Percentiles rank a stretch among this genome's conserved stretches.
Evolutionary conservation across 2,113 vertebrate species (phyloP).

Genomic region (Sitta europaea): DNA sequence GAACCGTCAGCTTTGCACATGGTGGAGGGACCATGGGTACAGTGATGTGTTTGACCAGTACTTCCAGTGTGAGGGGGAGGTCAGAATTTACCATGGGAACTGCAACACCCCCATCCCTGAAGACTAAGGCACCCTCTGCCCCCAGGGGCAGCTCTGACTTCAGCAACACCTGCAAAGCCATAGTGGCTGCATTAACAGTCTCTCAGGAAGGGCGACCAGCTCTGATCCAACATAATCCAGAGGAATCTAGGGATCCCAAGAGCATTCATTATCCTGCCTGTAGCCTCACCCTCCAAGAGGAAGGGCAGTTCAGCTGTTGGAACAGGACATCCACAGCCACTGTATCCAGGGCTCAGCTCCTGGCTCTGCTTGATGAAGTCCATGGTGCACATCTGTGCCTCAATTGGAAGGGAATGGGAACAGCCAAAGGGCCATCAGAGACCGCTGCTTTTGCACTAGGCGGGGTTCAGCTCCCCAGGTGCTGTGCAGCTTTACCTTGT

Average conservation of each 20-base stretch:
- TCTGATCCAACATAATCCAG: background rate
- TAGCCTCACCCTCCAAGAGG: background rate
- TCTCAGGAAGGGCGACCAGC: background rate
- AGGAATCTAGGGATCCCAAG: background rate
- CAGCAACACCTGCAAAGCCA: background rate
- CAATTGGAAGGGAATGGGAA: background rate
- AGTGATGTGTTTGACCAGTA: slow-evolving; percentile 87
- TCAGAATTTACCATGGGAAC: slow-evolving; percentile 93
- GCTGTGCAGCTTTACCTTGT: background rate
- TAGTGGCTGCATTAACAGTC: background rate
- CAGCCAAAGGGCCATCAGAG: fast-evolving
- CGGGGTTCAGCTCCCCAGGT: background rate
- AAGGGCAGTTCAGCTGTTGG: background rate
- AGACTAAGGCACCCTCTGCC: slow-evolving; percentile 53
- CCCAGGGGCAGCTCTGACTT: background rate
- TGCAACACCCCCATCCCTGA: slow-evolving; percentile 91
- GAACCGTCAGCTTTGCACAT: slow-evolving; percentile 97
- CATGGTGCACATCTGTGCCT: background rate
- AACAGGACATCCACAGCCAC: background rate
- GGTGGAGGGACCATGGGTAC: slow-evolving; percentile 97
- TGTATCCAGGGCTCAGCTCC: background rate
- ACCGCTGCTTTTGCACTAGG: background rate
- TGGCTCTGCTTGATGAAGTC: background rate
- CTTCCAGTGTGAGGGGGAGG: slow-evolving; percentile 84
- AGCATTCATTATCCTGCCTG: background rate